Evolutionary conservation across 2,113 vertebrate species (phyloP).

Genomic region (Colius striatus): DNA sequence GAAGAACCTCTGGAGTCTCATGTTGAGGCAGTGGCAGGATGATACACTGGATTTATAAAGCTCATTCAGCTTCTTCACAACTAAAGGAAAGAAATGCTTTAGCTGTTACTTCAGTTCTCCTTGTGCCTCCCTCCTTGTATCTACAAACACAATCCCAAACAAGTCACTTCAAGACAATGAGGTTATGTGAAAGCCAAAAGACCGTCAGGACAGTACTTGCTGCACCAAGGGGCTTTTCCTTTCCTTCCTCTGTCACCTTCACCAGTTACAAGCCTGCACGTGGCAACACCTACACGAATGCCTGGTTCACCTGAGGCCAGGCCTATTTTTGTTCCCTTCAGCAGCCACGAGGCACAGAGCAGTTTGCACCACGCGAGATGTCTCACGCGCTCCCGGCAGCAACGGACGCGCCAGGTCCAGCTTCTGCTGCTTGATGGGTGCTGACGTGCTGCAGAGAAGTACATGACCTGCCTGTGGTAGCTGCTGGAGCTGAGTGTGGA

Average conservation of each 20-base stretch:
- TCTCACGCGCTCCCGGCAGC: neutral
- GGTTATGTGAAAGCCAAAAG: neutral
- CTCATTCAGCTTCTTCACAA: slow-evolving; percentile 90
- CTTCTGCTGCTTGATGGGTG: neutral
- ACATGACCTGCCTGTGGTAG: neutral
- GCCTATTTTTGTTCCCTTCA: neutral
- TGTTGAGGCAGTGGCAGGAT: slow-evolving; percentile 88
- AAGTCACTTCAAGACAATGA: accelerated
- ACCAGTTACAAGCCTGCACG: neutral
- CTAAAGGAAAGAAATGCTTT: slow-evolving; percentile 66
- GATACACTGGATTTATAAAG: slow-evolving; percentile 92
- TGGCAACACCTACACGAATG: neutral
- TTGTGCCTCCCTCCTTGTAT: neutral
- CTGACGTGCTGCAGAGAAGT: neutral
- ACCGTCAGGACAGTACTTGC: neutral
- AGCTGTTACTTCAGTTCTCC: neutral
- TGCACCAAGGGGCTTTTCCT: neutral
- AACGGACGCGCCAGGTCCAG: neutral
- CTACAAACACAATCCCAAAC: neutral
- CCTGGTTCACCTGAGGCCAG: slow-evolving; percentile 4
- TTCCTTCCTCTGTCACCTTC: neutral
- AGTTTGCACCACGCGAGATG: neutral
- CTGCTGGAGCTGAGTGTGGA: neutral
- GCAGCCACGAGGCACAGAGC: neutral
- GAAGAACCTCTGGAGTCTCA: slow-evolving; percentile 90